phyloP scores from a whole-genome alignment of 2,113 vertebrate species.

The Alosa alosa region DNA sequence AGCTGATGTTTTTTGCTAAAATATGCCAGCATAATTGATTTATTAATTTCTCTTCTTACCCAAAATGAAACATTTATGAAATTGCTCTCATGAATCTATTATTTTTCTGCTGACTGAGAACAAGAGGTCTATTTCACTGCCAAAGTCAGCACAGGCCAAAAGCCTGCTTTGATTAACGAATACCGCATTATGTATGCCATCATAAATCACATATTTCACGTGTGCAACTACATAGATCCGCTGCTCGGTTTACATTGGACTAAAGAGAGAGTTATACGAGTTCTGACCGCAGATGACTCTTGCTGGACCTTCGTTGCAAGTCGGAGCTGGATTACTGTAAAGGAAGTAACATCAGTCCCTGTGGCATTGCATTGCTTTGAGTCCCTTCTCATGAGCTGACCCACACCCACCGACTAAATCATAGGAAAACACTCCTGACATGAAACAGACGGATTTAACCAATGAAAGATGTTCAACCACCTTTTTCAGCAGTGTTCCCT shows the following conservation, averaged over 20 bases:
- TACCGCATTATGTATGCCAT: background rate
- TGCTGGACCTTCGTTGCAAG: background rate
- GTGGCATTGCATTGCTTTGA: background rate
- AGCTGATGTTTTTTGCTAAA: background rate
- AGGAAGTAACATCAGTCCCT: slow-evolving; percentile 8
- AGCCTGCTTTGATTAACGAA: background rate
- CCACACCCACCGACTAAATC: background rate
- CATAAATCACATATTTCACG: background rate
- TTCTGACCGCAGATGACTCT: background rate
- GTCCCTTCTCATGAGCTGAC: background rate
- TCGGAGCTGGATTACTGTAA: background rate
- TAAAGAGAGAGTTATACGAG: background rate
- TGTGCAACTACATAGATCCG: background rate
- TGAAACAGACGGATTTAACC: background rate
- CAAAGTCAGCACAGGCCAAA: background rate
- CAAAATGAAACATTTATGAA: slow-evolving; percentile 13
- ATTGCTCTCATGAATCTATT: background rate
- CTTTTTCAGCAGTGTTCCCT: background rate
- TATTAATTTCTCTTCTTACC: slow-evolving; percentile 15
- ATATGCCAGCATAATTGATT: background rate
- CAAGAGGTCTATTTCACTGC: background rate
- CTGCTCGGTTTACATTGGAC: background rate
- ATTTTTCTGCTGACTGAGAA: background rate
- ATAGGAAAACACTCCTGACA: background rate
- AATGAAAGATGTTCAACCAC: background rate